Percentiles rank a stretch among this genome's conserved stretches.
Conservation (phyloP, 1,140 invertebrate genomes). For the Drosophila subpulchrella region DNA sequence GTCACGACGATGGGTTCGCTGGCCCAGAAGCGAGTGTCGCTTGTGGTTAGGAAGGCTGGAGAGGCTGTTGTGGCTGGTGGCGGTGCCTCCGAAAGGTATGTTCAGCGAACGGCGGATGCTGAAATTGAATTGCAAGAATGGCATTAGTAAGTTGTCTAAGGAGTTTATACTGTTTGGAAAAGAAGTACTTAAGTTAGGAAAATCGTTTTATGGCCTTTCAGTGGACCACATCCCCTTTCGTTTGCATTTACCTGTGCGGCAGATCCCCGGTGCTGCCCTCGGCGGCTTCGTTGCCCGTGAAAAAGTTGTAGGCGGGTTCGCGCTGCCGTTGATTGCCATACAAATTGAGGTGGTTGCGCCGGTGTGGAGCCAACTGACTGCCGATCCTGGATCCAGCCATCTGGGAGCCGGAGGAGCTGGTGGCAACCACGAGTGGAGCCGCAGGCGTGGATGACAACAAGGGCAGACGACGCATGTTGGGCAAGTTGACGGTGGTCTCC, state of each 20-base stretch:
- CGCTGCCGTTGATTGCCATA: conserved; percentile 56
- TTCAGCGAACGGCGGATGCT: conserved; percentile 71
- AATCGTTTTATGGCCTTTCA: too few relatives aligned
- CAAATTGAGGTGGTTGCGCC: conserved; percentile 54
- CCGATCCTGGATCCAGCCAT: conserved; percentile 9
- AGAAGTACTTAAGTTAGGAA: too few relatives aligned
- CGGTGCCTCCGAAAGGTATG: conserved; percentile 29
- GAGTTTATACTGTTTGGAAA: too few relatives aligned
- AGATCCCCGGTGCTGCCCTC: conserved; percentile 68
- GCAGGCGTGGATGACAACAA: conserved; percentile 57
- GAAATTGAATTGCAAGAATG: not conserved
- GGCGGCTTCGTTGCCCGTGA: conserved; percentile 51
- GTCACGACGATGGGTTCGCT: conserved; percentile 8
- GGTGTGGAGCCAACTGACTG: conserved; percentile 37
- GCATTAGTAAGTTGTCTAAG: too few relatives aligned
- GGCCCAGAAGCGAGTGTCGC: conserved; percentile 43
- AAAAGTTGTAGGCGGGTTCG: conserved; percentile 69
- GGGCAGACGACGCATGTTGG: conserved; percentile 43
- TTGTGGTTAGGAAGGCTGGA: conserved; percentile 36
- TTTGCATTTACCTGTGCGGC: conserved; percentile 65
- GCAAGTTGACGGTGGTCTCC: conserved; percentile 33
- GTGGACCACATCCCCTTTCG: too few relatives aligned
- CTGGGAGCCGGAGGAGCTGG: conserved; percentile 8
- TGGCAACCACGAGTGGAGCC: conserved; percentile 18
- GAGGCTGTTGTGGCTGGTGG: conserved; percentile 14